Conservation (phyloP, 2,113 vertebrate genomes). For the Apus apus region DNA sequence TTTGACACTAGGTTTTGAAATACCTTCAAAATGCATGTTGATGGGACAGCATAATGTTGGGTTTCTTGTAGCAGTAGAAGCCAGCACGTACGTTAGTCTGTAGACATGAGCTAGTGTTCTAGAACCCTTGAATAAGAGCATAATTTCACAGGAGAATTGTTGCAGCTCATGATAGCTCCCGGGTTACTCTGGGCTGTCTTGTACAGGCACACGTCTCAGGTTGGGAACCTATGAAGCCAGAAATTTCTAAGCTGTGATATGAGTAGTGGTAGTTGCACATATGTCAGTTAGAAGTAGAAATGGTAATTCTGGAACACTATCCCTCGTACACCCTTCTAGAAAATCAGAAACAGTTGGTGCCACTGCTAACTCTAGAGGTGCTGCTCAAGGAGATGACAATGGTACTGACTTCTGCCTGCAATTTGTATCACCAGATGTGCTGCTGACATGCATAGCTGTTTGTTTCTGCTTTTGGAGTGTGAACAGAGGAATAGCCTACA, state of each 20-base stretch:
- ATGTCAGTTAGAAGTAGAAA: neutral
- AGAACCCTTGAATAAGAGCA: neutral
- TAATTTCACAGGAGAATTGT: neutral
- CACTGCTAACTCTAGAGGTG: neutral
- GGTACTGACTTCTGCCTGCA: neutral
- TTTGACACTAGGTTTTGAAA: neutral
- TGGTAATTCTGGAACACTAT: neutral
- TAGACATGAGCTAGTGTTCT: neutral
- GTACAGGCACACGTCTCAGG: neutral
- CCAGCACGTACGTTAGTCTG: neutral
- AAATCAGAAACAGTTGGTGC: neutral
- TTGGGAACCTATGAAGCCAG: neutral
- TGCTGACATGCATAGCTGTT: neutral
- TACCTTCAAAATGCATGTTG: neutral
- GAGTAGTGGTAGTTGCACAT: neutral
- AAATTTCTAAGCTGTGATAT: neutral
- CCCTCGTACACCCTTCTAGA: neutral
- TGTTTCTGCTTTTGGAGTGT: neutral
- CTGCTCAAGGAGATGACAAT: neutral
- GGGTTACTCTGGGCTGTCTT: neutral
- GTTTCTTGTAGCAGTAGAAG: neutral
- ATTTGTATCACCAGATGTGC: neutral
- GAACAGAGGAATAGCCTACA: neutral
- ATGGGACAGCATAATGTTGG: neutral
- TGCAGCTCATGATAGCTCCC: neutral